These are phyloP conservation scores for Puntigrus tetrazona DNA, from an alignment of 2,113 vertebrate genomes.

Conservation along the genomic window DNA sequence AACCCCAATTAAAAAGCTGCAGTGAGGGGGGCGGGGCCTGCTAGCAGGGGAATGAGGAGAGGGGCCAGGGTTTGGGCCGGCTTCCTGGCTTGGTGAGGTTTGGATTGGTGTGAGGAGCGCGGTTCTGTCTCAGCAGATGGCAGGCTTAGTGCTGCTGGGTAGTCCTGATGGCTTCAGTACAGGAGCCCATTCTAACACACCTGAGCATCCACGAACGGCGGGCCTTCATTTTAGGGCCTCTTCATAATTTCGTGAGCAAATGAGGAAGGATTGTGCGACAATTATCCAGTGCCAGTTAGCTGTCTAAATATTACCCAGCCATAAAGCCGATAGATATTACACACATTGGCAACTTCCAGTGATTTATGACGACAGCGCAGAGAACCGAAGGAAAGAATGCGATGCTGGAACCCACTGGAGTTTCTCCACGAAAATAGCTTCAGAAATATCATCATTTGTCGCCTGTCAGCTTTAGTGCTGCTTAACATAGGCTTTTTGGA, in stretches of 20 bases:
- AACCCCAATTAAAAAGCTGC: constrained; percentile 54
- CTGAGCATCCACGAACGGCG: neutral
- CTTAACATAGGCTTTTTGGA: neutral
- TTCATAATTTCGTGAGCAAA: constrained; percentile 2
- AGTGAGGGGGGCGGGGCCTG: constrained; percentile 32
- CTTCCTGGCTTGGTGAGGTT: constrained; percentile 41
- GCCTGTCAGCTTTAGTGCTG: neutral
- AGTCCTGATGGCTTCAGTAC: constrained; percentile 34
- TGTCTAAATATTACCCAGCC: constrained; percentile 18
- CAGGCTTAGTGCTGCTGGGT: constrained; percentile 39
- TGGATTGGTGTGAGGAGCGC: constrained; percentile 36
- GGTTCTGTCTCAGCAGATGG: constrained; percentile 50
- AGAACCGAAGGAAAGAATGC: neutral
- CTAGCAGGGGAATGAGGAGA: constrained; percentile 31
- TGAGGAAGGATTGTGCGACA: constrained; percentile 6
- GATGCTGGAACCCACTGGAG: constrained; percentile 9
- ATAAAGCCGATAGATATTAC: constrained; percentile 11
- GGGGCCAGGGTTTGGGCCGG: constrained; percentile 29
- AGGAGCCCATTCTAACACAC: constrained; percentile 27
- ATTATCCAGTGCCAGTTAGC: constrained; percentile 14
- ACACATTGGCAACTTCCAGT: constrained; percentile 19
- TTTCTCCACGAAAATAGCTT: neutral
- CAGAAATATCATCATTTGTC: constrained; percentile 2
- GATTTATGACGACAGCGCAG: neutral
- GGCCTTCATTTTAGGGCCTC: neutral